phyloP scores from a whole-genome alignment of 2,797 vertebrate species.

The Catamblyrhynchus diadema region DNA sequence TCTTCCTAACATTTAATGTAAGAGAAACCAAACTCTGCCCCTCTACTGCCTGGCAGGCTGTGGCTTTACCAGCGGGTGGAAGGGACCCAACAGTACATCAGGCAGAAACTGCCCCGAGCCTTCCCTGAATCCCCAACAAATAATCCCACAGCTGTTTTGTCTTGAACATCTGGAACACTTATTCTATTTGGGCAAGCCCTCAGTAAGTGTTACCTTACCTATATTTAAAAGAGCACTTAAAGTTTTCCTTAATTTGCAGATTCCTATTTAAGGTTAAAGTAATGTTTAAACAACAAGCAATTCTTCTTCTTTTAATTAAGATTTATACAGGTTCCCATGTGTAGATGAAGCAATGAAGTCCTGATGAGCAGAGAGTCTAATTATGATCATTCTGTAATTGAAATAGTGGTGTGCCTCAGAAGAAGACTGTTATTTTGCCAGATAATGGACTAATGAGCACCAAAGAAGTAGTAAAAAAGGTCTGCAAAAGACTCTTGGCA shows the following conservation, averaged over 20 bases:
- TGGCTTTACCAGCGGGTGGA: rapidly evolving
- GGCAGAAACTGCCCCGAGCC: neutral
- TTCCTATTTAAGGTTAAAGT: conserved; percentile 4
- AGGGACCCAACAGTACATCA: neutral
- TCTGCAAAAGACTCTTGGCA: neutral
- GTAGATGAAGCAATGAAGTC: neutral
- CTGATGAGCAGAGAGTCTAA: conserved; percentile 35
- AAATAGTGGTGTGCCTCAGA: conserved; percentile 27
- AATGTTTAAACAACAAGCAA: conserved; percentile 10
- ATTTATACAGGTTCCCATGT: conserved; percentile 12
- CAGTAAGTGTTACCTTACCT: neutral
- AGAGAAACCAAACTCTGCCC: neutral
- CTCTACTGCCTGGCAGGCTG: neutral
- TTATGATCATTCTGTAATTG: conserved; percentile 45
- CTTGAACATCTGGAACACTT: neutral
- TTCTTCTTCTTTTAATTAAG: conserved; percentile 48
- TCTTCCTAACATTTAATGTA: neutral
- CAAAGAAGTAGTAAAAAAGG: neutral
- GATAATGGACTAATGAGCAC: conserved; percentile 10
- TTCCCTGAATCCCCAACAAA: neutral
- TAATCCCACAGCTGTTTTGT: neutral
- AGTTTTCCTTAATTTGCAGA: neutral
- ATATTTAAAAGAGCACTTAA: neutral
- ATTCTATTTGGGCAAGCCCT: neutral
- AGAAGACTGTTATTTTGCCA: neutral